Evolutionary conservation across 2,797 vertebrate species (phyloP), one percentile per base, ranked within the genome.

Genomic region (Chaetophractus vellerosus): DNA sequence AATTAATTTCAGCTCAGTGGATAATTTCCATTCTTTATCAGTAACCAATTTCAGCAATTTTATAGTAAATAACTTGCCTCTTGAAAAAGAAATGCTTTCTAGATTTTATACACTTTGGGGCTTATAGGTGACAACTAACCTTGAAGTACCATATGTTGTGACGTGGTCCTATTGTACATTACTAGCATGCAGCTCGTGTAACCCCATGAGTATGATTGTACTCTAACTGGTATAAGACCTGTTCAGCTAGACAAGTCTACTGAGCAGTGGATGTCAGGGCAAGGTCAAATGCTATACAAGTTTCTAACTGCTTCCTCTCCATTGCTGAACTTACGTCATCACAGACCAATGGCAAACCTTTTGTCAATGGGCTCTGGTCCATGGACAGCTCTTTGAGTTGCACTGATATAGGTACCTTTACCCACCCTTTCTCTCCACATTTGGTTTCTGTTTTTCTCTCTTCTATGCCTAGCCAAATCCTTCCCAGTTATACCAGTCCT

Each of bases 21-120:
- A n/a, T n/a, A n/a, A n/a, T 69, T 94, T 78, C n/a, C 31, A 90
- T 50, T 19, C 16, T 61, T 93, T 95, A 63, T 87, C n/a, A 66
- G 71, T 55, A 14, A 31, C 36, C 31, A 23, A 0, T 92, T 76
- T 85, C 72, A 88, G 52, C 45, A 75, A 12, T 80, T 71, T 92
- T 92, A 4, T 57, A 52, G 52, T 82, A 36, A 82, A 52, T 33
- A 38, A 59, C 19, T 69, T 92, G 45, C 83, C 24, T 75, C 4
- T 82, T 59, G 36, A 80, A 93, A 84, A 88, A 85, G 78, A 71
- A 69, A n/a, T 36, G 72, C 57, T 59, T 92, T 86, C 36, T 75
- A 71, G 26, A 24, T 93, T 88, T 95, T 33, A 75, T 45, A 50
- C 23, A 52, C 23, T 93, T 55, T 36, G 31, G 55, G 1, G 1